Evolutionary conservation across 2,797 vertebrate species (phyloP).

Genomic region (Carcharodon carcharias): DNA sequence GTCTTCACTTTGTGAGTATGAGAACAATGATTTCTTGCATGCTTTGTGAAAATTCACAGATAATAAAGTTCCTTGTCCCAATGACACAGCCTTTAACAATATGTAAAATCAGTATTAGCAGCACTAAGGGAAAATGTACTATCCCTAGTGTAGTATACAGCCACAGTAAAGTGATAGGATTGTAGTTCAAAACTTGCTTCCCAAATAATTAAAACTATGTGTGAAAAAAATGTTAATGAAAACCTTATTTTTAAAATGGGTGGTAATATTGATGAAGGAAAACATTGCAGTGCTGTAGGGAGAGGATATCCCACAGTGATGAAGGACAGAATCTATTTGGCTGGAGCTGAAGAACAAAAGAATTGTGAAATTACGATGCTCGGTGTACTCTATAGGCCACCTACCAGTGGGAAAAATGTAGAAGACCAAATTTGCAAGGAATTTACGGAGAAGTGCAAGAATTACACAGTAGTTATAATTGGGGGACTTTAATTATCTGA

Average conservation of each 20-base stretch:
- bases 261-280: neutral
- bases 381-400: neutral
- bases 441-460: neutral
- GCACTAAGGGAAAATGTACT: neutral
- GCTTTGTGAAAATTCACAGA: neutral
- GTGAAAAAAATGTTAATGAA: neutral
- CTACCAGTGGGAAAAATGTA: neutral
- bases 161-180: neutral
- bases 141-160: neutral
- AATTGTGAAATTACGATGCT: neutral
- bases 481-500: neutral
- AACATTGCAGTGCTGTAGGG: neutral
- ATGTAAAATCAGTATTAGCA: neutral
- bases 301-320: neutral
- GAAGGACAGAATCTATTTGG: neutral
- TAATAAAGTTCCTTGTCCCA: neutral
- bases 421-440: neutral
- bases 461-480: neutral
- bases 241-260: neutral
- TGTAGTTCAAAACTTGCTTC: neutral
- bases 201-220: neutral
- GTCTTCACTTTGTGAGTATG: slow-evolving; percentile 93
- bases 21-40: neutral
- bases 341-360: neutral
- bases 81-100: neutral